Conservation (phyloP, 2,888 invertebrate genomes). For the Dyspetes luteomarginatus region DNA sequence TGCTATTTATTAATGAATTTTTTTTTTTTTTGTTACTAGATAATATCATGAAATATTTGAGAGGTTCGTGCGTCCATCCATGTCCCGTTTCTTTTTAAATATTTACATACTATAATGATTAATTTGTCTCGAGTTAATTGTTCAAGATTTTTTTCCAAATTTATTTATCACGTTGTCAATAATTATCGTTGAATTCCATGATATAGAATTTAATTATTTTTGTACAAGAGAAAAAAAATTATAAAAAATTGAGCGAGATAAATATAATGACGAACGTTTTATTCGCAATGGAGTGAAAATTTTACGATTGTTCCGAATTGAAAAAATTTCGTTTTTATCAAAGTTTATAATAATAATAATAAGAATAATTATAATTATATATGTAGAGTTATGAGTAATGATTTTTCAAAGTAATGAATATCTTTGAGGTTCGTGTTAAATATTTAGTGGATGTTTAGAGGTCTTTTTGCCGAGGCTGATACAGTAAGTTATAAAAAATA, state of each 20-base stretch:
- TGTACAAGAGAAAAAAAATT: slow-evolving; percentile 66
- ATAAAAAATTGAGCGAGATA: slow-evolving; percentile 19
- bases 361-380: slow-evolving; percentile 9
- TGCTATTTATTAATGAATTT: slow-evolving; percentile 46
- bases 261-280: not conserved
- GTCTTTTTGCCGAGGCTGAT: slow-evolving; percentile 42
- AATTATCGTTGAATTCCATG: slow-evolving; percentile 69
- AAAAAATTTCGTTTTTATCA: slow-evolving; percentile 24
- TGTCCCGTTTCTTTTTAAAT: too few species aligned
- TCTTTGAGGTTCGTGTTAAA: slow-evolving; percentile 40
- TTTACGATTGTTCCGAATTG: slow-evolving; percentile 37
- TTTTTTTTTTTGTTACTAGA: too few species aligned
- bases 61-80: slow-evolving; percentile 27
- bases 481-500: slow-evolving; percentile 21
- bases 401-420: slow-evolving; percentile 14
- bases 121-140: slow-evolving; percentile 26
- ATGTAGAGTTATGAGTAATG: slow-evolving; percentile 24
- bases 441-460: slow-evolving; percentile 60
- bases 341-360: slow-evolving; percentile 16
- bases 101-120: slow-evolving; percentile 13
- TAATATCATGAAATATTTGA: not conserved
- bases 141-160: slow-evolving; percentile 22
- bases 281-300: slow-evolving; percentile 16
- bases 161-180: slow-evolving; percentile 53
- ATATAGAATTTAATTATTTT: slow-evolving; percentile 78